These are phyloP conservation scores for Drosophila cognata DNA, from an alignment of 2,888 invertebrate species.

Conservation along the genomic window DNA sequence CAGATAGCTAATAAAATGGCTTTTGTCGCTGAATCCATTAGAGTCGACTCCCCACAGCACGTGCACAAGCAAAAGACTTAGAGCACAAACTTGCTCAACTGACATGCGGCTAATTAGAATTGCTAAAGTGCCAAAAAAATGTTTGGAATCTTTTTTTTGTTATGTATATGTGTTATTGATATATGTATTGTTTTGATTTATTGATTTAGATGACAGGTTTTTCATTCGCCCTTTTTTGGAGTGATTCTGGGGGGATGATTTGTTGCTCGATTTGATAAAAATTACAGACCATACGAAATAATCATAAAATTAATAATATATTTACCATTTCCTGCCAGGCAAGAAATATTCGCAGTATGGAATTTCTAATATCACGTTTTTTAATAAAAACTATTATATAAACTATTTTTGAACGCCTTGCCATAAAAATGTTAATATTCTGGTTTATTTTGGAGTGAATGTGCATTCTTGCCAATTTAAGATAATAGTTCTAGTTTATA, in stretches of 20 bases:
- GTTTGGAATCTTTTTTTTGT: conserved; percentile 4
- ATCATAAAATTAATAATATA: background rate
- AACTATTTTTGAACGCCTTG: background rate
- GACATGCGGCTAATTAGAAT: conserved; percentile 43
- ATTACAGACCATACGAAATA: background rate
- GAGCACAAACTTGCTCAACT: conserved; percentile 58
- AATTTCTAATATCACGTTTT: background rate
- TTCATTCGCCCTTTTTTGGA: conserved; percentile 13
- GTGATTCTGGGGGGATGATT: background rate
- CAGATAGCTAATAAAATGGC: conserved; percentile 59
- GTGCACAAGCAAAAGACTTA: conserved; percentile 56
- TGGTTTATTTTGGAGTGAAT: background rate
- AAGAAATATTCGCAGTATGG: background rate
- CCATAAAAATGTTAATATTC: background rate
- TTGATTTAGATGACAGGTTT: conserved; percentile 33
- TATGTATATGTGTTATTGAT: conserved; percentile 1
- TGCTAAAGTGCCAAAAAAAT: conserved; percentile 54
- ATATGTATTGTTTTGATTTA: background rate
- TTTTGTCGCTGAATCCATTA: conserved; percentile 32
- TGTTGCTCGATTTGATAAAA: background rate
- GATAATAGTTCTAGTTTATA: background rate
- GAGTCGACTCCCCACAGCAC: conserved; percentile 29
- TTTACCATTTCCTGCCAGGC: background rate
- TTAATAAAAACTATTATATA: background rate
- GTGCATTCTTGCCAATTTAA: background rate